Evolutionary conservation across 2,797 vertebrate genomes (phyloP), one percentile per base, ranked within the genome.

Genomic region (Pipistrellus pygmaeus): DNA sequence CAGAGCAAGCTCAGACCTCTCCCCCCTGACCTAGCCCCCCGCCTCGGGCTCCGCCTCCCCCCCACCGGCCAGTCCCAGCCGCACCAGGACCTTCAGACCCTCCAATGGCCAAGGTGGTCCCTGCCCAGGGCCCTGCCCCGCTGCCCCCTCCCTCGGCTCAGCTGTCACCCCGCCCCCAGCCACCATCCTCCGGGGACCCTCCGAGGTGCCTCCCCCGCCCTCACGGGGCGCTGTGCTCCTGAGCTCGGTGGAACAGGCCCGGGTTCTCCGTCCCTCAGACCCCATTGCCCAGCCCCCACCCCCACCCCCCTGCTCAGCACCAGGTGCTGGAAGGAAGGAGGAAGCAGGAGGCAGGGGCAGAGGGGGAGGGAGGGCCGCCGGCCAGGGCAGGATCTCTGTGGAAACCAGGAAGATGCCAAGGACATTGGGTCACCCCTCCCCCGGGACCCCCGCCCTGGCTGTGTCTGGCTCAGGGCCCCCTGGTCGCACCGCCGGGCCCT

Each of bases 1-100:
- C 32, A 8, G 46, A 38, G 23, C 21, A 1, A 10, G 35, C 14
- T n/a, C 69, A 21, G 12, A 9, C 32, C 13, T 12, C 35, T 48
- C 18, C 27, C 38, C 9, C 17, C 35, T 17, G 11, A 7, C 4
- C 44, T 6, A 64, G 32, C 62, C 4, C 6, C 0, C 9, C n/a
- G 3, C 8, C 0, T 38, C 5, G 6, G 2, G 21, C 35, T 1
- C 11, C 23, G 18, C 44, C 7, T 8, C 25, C 9, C 4, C n/a
- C 38, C 17, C 25, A 7, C 0, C 2, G 1, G 5, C 51, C 48
- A 4, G 66, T 17, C 18, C 12, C 57, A 18, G 30, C 6, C 46
- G 3, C 1, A 0, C 4, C 2, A 9, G 10, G n/a, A 12, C 25
- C 41, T 21, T 6, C 4, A 14, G 64, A 30, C 55, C 46, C 20